Percentiles rank a stretch among this genome's conserved stretches.
phyloP scores from a whole-genome alignment of 2,113 vertebrate species.

The Scalopus aquaticus region DNA sequence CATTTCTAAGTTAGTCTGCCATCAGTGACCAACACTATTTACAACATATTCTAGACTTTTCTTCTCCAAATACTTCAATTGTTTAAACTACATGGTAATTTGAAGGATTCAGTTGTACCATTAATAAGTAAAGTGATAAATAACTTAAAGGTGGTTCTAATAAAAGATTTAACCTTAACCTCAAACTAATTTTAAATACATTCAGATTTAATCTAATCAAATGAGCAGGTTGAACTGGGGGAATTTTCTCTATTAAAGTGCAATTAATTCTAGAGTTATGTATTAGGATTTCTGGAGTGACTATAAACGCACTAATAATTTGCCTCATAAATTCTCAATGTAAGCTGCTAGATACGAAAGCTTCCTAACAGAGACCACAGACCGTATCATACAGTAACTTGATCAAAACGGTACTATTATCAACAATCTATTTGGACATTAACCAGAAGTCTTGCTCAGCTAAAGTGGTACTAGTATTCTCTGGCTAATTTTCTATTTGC shows the following conservation, averaged over 20 bases:
- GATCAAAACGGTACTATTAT: conserved; percentile 9
- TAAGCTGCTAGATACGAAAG: conserved; percentile 1
- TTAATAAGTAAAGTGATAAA: conserved; percentile 57
- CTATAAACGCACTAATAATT: background rate
- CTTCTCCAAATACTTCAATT: conserved; percentile 10
- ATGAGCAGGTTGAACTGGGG: conserved; percentile 40
- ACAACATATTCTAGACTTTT: conserved; percentile 16
- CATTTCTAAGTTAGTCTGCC: background rate
- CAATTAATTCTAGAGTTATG: conserved; percentile 14
- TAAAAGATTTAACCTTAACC: conserved; percentile 28
- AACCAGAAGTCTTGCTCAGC: background rate
- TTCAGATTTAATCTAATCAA: conserved; percentile 39
- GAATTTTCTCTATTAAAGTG: conserved; percentile 50
- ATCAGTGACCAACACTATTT: background rate
- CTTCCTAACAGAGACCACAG: conserved; percentile 5
- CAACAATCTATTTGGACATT: background rate
- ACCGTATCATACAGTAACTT: background rate
- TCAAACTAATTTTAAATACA: conserved; percentile 41
- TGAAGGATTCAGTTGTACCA: background rate
- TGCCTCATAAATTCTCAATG: conserved; percentile 29
- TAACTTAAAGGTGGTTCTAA: conserved; percentile 19
- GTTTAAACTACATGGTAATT: background rate
- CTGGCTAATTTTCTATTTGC: background rate
- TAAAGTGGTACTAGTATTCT: background rate
- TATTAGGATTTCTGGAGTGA: background rate